A percentile compares a stretch with the other conserved stretches of the same genome.
These are phyloP conservation scores for Momotus momota DNA, from an alignment of 2,797 vertebrate species.

Conservation along the genomic window DNA sequence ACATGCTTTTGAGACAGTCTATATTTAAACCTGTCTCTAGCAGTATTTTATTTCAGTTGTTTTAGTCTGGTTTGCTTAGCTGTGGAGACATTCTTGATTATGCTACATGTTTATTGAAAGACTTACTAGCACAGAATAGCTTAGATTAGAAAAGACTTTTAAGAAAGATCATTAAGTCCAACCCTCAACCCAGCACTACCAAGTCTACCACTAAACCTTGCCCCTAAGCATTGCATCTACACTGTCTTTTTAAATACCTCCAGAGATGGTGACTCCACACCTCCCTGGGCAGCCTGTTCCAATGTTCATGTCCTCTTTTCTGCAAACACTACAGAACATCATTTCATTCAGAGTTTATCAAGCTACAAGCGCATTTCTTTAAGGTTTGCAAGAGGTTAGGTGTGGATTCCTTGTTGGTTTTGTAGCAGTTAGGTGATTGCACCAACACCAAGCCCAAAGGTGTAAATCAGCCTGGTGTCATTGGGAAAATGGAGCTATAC, in stretches of 20 bases:
- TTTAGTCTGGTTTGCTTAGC: slow-evolving; percentile 37
- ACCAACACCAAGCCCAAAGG: background rate
- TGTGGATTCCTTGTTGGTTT: background rate
- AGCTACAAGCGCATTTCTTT: background rate
- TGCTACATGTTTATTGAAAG: background rate
- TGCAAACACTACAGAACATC: background rate
- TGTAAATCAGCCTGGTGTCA: background rate
- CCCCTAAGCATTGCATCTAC: background rate
- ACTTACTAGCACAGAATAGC: background rate
- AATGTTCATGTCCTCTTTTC: background rate
- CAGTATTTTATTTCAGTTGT: slow-evolving; percentile 54
- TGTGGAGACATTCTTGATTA: background rate
- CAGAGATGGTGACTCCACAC: background rate
- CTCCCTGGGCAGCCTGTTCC: background rate
- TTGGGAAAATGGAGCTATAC: background rate
- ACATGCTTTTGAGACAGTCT: slow-evolving; percentile 31
- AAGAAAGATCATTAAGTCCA: background rate
- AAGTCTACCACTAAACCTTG: background rate
- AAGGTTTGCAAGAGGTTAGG: background rate
- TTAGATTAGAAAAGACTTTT: background rate
- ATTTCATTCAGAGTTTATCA: background rate
- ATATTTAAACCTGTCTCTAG: slow-evolving; percentile 56
- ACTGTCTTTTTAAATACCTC: background rate
- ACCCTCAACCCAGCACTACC: background rate
- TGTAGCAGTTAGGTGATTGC: background rate